Evolutionary conservation across 2,888 invertebrate genomes (phyloP), one percentile per base, ranked within the genome.

Genomic region (Dioctria linearis): DNA sequence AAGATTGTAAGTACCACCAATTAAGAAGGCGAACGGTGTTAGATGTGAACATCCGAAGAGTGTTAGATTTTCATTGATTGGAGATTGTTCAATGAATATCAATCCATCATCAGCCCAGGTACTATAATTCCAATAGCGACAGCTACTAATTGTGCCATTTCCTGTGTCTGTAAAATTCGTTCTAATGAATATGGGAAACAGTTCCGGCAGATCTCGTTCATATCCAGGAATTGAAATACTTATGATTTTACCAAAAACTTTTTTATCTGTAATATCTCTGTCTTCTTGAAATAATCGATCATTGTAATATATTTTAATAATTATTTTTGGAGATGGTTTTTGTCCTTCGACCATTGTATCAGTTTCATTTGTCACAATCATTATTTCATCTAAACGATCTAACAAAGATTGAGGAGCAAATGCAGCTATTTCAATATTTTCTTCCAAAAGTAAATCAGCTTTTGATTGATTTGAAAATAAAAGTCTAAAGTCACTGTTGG

Each of bases 121-220:
- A 90, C 91, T 69, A 87, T 91, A 92, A 84, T 92, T 90, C 93
- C 92, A 93, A 85, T 90, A 92, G 3, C 90, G 90, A 84, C 93
- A 93, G 42, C 87, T 86, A 37, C 86, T 86, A n/a, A 67, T 43
- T 11, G 49, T 78, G 13, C 39, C 42, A 5, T 78, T 85, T 25
- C 73, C 39, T 1, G 49, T 39, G 8, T 69, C 5, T 43, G 0
- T 6, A 69, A 37, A 40, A 59, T 59, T 5, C 5, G 75, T 9
- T 43, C 37, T 57, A 40, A 75, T 5, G 13, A 59, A 59, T 59
- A 93, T 85, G 2, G 91, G 91, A 66, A 93, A 86, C 2, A 91
- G 88, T 84, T 89, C 87, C 69, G 91, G 88, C 37, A 93, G 88
- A 86, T 92, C 91, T 0, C 90, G 87, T 13, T 90, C 89, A 84